A percentile compares a stretch with the other conserved stretches of the same genome.
phyloP scores from a whole-genome alignment of 2,797 vertebrate species.

The Balearica regulorum region DNA sequence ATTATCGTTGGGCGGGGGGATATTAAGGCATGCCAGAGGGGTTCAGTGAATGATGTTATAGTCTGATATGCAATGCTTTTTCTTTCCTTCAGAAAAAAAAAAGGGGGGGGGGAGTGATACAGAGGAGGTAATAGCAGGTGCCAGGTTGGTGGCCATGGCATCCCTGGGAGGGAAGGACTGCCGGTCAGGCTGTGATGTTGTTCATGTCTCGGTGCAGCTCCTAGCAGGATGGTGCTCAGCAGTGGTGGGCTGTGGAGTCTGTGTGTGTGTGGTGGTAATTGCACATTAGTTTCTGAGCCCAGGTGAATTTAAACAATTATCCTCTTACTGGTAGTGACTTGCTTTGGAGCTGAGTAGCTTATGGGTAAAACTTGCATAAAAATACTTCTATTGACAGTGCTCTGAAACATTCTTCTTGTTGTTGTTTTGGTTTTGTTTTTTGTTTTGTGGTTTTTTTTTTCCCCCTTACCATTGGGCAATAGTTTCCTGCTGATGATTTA shows the following conservation, averaged over 20 bases:
- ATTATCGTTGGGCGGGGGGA: rapidly evolving
- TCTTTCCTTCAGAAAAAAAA: not conserved
- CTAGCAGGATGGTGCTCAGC: rapidly evolving
- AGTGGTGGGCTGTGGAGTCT: not conserved
- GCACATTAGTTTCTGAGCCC: rapidly evolving
- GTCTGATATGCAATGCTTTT: no score
- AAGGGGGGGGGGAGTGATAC: rapidly evolving
- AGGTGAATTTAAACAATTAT: not conserved
- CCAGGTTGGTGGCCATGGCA: rapidly evolving
- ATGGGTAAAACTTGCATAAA: not conserved
- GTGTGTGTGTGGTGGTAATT: not conserved
- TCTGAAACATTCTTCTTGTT: not conserved
- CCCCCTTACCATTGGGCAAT: rapidly evolving
- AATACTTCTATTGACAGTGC: not conserved
- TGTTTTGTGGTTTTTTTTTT: no score
- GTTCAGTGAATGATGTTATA: not conserved
- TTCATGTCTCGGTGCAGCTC: rapidly evolving
- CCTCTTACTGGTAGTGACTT: not conserved
- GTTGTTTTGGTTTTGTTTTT: no score
- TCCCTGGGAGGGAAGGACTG: not conserved
- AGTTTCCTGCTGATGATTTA: not conserved
- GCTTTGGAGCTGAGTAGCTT: not conserved
- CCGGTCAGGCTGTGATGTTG: rapidly evolving
- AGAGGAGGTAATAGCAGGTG: rapidly evolving
- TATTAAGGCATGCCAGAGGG: not conserved